Conservation (phyloP, 2,888 invertebrate species). For the Peribatodes rhomboidaria region DNA sequence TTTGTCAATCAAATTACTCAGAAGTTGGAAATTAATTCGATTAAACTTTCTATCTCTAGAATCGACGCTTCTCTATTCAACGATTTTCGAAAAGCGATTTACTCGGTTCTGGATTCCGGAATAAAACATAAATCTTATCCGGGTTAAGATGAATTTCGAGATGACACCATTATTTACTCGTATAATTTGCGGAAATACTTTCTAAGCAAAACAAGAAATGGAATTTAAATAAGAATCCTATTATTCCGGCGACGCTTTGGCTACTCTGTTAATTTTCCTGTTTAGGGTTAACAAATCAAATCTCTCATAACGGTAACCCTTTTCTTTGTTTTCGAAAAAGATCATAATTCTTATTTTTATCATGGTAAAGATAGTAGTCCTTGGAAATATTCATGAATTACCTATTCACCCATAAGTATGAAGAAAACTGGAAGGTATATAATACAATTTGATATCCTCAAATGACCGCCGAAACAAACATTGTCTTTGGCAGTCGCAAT, state of each 20-base stretch:
- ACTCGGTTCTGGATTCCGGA: conserved; percentile 42
- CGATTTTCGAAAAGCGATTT: conserved; percentile 45
- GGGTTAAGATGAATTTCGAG: conserved; percentile 47
- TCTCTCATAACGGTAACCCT: neutral
- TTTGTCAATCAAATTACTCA: conserved; percentile 8
- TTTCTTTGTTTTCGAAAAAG: conserved; percentile 1
- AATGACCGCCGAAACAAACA: conserved; percentile 9
- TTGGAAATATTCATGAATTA: neutral
- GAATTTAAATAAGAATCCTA: conserved; percentile 34
- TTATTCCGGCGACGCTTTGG: conserved; percentile 22
- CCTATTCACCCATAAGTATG: neutral
- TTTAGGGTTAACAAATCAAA: conserved; percentile 25
- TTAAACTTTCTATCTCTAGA: conserved; percentile 20
- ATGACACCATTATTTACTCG: conserved; percentile 44
- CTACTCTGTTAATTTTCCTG: conserved; percentile 19
- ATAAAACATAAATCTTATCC: conserved; percentile 49
- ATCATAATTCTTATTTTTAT: neutral
- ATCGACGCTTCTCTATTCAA: conserved; percentile 28
- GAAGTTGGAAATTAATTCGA: conserved; percentile 25
- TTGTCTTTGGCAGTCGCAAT: neutral
- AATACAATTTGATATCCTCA: neutral
- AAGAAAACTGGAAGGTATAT: neutral
- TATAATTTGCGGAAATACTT: conserved; percentile 38
- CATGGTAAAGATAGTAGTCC: neutral
- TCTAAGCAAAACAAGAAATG: conserved; percentile 25